Conservation (phyloP, 2,888 invertebrate genomes). For the Tachina lurida region DNA sequence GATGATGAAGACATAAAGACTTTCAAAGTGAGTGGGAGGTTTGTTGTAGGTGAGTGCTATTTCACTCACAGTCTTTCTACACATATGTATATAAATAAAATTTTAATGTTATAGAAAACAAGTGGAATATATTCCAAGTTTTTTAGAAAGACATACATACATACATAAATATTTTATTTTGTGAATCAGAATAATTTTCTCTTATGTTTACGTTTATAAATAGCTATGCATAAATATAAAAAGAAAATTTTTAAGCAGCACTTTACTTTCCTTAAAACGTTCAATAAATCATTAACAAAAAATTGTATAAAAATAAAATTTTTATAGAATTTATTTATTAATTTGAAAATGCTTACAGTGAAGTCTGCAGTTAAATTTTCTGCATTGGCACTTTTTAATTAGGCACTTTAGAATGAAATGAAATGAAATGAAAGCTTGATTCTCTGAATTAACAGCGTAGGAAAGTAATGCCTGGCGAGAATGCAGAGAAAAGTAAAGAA, state of each 20-base stretch:
- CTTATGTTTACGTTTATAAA: slow-evolving; percentile 17
- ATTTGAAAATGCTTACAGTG: too few species aligned
- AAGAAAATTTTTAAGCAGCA: not conserved
- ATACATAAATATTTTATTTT: slow-evolving; percentile 28
- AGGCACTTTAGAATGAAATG: too few species aligned
- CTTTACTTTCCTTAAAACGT: not conserved
- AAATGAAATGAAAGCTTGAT: too few species aligned
- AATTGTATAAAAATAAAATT: too few species aligned
- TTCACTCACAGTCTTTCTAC: not conserved
- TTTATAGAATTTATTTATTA: too few species aligned
- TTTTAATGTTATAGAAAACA: slow-evolving; percentile 23
- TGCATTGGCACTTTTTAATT: too few species aligned
- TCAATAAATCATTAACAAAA: not conserved
- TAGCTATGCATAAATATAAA: not conserved
- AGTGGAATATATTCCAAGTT: slow-evolving; percentile 47
- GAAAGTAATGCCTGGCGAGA: too few species aligned
- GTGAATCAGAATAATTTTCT: slow-evolving; percentile 21
- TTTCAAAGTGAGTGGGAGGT: slow-evolving; percentile 48
- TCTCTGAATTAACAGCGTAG: too few species aligned
- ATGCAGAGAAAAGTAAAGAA: too few species aligned
- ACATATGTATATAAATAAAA: slow-evolving; percentile 32
- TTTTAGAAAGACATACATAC: not conserved
- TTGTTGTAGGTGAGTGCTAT: not conserved
- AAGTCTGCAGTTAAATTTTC: too few species aligned
- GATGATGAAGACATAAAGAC: slow-evolving; percentile 24